A percentile compares a stretch with the other conserved stretches of the same genome.
Conservation (phyloP, 2,797 vertebrate species). For the Macropus fuliginosus region DNA sequence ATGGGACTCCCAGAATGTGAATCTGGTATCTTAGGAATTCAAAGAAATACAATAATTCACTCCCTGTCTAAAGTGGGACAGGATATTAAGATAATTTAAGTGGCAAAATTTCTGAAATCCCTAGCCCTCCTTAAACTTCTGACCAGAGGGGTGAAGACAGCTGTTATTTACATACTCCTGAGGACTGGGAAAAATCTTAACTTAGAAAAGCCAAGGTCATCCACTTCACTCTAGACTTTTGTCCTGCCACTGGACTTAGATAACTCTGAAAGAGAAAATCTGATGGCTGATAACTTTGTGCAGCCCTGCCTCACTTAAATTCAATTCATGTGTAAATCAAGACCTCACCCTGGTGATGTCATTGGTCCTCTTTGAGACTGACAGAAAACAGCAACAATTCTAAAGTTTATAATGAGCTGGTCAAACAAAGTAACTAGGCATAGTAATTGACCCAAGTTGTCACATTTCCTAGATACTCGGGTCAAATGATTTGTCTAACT, state of each 20-base stretch:
- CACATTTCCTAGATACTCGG: not conserved
- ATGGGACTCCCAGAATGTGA: not conserved
- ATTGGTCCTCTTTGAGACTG: not conserved
- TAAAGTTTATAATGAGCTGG: not conserved
- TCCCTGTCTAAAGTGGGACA: not conserved
- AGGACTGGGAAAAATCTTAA: not conserved
- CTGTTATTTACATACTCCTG: not conserved
- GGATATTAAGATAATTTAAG: not conserved
- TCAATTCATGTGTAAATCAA: not conserved
- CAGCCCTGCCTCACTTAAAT: not conserved
- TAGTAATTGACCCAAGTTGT: not conserved
- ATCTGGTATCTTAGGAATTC: not conserved
- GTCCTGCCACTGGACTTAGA: not conserved
- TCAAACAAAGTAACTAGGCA: not conserved
- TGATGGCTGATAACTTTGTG: not conserved
- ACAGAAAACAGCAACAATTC: not conserved
- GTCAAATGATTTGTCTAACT: not conserved
- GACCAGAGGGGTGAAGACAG: not conserved
- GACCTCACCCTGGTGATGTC: not conserved
- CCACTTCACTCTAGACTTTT: not conserved
- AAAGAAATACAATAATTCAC: not conserved
- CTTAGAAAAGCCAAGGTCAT: not conserved
- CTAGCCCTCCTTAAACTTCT: not conserved
- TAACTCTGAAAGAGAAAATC: not conserved
- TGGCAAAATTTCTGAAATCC: not conserved